phyloP scores from a whole-genome alignment of 2,113 vertebrate genomes.

The Gavia stellata region DNA sequence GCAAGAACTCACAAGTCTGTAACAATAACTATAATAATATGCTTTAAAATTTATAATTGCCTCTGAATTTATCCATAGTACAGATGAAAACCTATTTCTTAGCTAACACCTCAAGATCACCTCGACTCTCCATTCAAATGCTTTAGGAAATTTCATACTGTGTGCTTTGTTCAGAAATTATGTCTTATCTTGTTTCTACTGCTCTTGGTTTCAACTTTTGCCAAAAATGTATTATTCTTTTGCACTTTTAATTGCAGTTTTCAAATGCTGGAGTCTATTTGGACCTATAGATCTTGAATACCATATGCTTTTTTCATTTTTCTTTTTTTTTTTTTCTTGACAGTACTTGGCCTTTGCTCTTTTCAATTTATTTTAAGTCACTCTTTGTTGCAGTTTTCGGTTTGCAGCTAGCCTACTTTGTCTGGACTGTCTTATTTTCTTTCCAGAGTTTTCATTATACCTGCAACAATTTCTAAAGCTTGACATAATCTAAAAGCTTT shows the following conservation, averaged over 20 bases:
- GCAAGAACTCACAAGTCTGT: background rate
- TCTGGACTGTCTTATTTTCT: background rate
- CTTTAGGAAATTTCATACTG: background rate
- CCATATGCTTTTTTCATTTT: too few relatives aligned
- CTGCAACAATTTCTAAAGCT: background rate
- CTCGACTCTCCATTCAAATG: background rate
- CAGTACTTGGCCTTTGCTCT: background rate
- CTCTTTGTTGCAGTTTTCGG: background rate
- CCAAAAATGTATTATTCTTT: background rate
- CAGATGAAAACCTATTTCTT: background rate
- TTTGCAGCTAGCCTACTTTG: background rate
- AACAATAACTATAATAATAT: background rate
- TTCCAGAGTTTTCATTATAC: background rate
- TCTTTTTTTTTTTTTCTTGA: background rate
- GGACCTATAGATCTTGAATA: background rate
- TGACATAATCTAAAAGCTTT: background rate
- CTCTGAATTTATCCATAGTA: background rate
- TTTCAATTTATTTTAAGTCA: background rate
- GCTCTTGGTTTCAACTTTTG: background rate
- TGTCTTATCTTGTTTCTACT: background rate
- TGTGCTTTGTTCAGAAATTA: background rate
- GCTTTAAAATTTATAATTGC: background rate
- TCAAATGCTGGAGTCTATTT: background rate
- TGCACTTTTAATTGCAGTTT: background rate
- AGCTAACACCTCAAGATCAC: background rate